phyloP scores from a whole-genome alignment of 30 jellyfish, hydroid and myxozoan species.

The Catostylus mosaicus region DNA sequence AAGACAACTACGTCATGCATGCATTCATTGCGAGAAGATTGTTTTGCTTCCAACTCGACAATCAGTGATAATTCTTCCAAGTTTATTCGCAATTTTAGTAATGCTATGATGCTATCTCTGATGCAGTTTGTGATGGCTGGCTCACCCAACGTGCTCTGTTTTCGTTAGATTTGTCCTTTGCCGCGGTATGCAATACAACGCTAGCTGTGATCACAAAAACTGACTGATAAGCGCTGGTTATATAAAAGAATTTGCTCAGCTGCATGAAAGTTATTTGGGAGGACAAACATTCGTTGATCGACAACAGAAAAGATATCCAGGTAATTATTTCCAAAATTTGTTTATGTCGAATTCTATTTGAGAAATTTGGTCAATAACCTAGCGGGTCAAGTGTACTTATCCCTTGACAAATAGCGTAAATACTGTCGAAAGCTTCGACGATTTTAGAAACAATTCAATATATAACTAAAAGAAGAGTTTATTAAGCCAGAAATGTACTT shows the following conservation, averaged over 20 bases:
- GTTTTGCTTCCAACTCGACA: neutral
- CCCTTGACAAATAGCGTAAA: too few species aligned
- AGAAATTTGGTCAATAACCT: too few species aligned
- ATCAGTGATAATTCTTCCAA: neutral
- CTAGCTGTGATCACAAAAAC: neutral
- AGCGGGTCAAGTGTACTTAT: too few species aligned
- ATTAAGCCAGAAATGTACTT: too few species aligned
- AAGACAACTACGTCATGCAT: neutral
- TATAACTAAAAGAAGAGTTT: too few species aligned
- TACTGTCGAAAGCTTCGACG: too few species aligned
- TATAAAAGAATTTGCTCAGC: neutral
- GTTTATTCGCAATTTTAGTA: neutral
- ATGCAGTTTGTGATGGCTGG: neutral
- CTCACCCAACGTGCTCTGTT: neutral
- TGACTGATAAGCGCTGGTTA: neutral
- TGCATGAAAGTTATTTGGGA: neutral
- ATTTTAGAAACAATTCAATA: too few species aligned
- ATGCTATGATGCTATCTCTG: neutral
- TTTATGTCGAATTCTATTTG: too few species aligned
- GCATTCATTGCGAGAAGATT: neutral
- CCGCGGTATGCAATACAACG: neutral
- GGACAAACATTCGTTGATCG: neutral
- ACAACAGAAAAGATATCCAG: neutral
- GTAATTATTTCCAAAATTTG: neutral
- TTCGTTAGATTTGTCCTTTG: neutral